phyloP scores from a whole-genome alignment of 2,888 invertebrate genomes.

The Macroteleia sp. region DNA sequence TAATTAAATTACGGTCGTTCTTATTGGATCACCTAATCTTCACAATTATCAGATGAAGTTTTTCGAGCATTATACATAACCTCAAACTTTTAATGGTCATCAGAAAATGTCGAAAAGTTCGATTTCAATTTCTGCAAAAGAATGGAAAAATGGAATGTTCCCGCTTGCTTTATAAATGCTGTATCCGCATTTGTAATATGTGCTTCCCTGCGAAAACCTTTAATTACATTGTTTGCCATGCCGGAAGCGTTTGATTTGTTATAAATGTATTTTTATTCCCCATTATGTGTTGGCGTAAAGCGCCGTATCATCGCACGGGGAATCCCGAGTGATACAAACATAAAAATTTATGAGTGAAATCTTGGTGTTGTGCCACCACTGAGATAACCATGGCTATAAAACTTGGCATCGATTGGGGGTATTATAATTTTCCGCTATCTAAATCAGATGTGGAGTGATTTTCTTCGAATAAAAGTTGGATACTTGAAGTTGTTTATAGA shows the following conservation, averaged over 20 bases:
- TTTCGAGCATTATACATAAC: too few relatives aligned
- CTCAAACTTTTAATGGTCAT: too few relatives aligned
- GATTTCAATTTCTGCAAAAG: too few relatives aligned
- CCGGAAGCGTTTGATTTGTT: constrained; percentile 40
- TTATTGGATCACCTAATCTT: too few relatives aligned
- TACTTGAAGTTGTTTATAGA: too few relatives aligned
- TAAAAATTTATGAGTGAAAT: constrained; percentile 48
- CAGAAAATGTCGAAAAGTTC: too few relatives aligned
- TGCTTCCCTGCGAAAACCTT: constrained; percentile 33
- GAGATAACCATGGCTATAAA: constrained; percentile 28
- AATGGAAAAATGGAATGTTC: too few relatives aligned
- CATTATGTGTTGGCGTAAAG: constrained; percentile 7
- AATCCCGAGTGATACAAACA: constrained; percentile 33
- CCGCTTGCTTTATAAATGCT: too few relatives aligned
- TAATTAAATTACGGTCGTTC: too few relatives aligned
- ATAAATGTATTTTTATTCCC: constrained; percentile 37
- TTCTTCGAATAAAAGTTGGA: neutral
- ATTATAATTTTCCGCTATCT: constrained; percentile 17
- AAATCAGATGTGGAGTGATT: neutral
- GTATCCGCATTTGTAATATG: too few relatives aligned
- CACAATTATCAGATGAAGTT: too few relatives aligned
- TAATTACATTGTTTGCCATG: constrained; percentile 27
- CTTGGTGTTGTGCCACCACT: constrained; percentile 31
- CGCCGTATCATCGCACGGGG: constrained; percentile 4
- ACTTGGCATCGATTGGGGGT: constrained; percentile 26